Evolutionary conservation across 2,888 invertebrate species (phyloP).

Genomic region (Cosmopolites sordidus): DNA sequence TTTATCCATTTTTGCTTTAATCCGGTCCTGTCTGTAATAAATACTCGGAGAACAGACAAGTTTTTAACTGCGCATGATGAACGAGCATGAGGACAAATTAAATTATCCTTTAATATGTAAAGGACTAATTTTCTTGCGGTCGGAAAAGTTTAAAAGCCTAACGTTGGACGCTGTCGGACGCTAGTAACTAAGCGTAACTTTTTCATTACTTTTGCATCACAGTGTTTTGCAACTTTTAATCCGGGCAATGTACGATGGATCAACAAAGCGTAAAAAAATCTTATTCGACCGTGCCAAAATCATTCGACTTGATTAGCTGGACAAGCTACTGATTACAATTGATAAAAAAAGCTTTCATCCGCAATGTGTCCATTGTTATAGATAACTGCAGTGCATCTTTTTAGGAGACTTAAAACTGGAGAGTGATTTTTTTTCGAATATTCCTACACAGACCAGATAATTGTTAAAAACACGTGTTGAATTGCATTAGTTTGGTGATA

Average conservation of each 20-base stretch:
- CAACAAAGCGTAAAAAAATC: slow-evolving; percentile 10
- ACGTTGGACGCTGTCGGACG: slow-evolving; percentile 17
- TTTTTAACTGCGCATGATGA: slow-evolving; percentile 32
- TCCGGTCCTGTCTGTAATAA: slow-evolving; percentile 6
- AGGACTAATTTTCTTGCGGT: slow-evolving; percentile 34
- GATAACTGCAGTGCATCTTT: no score
- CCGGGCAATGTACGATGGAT: slow-evolving; percentile 2
- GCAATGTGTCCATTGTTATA: no score
- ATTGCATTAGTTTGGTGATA: no score
- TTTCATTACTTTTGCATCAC: slow-evolving; percentile 22
- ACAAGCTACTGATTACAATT: no score
- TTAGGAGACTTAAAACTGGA: no score
- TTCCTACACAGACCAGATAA: no score
- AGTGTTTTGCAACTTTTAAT: slow-evolving; percentile 22
- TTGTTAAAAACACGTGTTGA: no score
- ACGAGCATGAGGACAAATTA: slow-evolving; percentile 34
- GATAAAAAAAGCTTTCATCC: no score
- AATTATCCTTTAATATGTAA: slow-evolving; percentile 34
- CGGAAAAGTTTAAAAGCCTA: slow-evolving; percentile 33
- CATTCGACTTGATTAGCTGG: neutral
- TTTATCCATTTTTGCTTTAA: no score
- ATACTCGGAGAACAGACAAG: slow-evolving; percentile 15
- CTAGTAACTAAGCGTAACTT: slow-evolving; percentile 24
- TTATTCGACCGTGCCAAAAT: neutral
- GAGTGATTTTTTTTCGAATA: no score